These are phyloP conservation scores for Amblyjoppa fuscipennis DNA, from an alignment of 2,888 invertebrate genomes.

Conservation along the genomic window DNA sequence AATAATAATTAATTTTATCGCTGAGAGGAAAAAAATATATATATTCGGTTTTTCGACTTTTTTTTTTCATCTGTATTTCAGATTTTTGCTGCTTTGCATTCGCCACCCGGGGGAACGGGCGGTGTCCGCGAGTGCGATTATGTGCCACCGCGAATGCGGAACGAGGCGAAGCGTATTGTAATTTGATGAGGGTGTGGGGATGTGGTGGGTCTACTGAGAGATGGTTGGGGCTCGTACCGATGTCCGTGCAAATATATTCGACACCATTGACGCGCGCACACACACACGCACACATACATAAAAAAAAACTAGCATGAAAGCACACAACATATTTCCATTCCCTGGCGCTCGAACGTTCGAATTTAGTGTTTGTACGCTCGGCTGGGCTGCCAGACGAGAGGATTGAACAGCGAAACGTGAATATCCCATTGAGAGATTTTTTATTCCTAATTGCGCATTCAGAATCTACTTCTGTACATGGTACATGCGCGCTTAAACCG, in stretches of 20 bases:
- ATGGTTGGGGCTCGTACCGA: neutral
- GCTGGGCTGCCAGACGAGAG: slow-evolving; percentile 12
- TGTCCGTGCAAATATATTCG: slow-evolving; percentile 32
- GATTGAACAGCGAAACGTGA: slow-evolving; percentile 35
- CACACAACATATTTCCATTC: slow-evolving; percentile 43
- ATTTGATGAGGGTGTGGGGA: slow-evolving; percentile 50
- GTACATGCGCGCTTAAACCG: slow-evolving; percentile 26
- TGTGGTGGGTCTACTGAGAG: slow-evolving; percentile 49
- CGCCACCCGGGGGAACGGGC: slow-evolving; percentile 19
- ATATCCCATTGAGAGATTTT: slow-evolving; percentile 67
- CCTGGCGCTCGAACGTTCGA: slow-evolving; percentile 21
- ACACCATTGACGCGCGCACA: neutral
- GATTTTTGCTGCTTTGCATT: slow-evolving; percentile 5
- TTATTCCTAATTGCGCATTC: slow-evolving; percentile 70
- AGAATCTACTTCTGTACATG: slow-evolving; percentile 57
- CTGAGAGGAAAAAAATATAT: neutral
- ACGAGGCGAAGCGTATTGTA: slow-evolving; percentile 59
- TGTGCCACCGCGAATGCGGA: slow-evolving; percentile 56
- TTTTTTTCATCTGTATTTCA: slow-evolving; percentile 11
- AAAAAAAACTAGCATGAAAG: neutral
- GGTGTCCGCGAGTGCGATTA: slow-evolving; percentile 48
- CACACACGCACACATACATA: neutral
- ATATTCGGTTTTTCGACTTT: neutral
- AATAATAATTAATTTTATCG: neutral
- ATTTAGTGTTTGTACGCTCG: slow-evolving; percentile 12